These are phyloP conservation scores for Calliphora vicina DNA, from an alignment of 1,140 invertebrate species.

Conservation along the genomic window DNA sequence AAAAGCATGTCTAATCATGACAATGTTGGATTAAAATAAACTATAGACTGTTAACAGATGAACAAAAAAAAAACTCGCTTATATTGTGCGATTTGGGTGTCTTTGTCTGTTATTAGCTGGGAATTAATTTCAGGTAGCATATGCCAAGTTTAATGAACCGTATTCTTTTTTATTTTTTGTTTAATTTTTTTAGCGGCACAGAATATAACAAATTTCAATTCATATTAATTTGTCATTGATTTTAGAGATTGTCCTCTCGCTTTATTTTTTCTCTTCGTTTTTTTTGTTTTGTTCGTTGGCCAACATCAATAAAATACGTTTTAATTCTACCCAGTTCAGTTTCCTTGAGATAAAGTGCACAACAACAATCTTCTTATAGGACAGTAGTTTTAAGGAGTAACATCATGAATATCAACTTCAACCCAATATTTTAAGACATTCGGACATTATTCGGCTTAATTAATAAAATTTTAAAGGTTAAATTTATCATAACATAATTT, in stretches of 20 bases:
- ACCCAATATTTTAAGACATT: neutral
- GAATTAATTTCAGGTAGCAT: conserved; percentile 33
- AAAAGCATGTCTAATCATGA: neutral
- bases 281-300: neutral
- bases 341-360: neutral
- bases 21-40: neutral
- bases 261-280: neutral
- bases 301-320: neutral
- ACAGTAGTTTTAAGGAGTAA: neutral
- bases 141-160: conserved; percentile 26
- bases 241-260: conserved; percentile 14
- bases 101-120: neutral
- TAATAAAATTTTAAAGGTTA: no score
- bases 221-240: conserved; percentile 35
- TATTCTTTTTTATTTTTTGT: neutral
- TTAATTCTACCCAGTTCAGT: neutral
- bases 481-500: no score
- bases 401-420: no score
- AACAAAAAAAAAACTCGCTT: neutral
- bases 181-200: neutral
- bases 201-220: conserved; percentile 22
- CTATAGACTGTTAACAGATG: neutral
- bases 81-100: no score
- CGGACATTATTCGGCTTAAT: no score
- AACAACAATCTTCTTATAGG: neutral